Evolutionary conservation across 2,888 invertebrate genomes (phyloP).

Genomic region (Panorpa germanica): DNA sequence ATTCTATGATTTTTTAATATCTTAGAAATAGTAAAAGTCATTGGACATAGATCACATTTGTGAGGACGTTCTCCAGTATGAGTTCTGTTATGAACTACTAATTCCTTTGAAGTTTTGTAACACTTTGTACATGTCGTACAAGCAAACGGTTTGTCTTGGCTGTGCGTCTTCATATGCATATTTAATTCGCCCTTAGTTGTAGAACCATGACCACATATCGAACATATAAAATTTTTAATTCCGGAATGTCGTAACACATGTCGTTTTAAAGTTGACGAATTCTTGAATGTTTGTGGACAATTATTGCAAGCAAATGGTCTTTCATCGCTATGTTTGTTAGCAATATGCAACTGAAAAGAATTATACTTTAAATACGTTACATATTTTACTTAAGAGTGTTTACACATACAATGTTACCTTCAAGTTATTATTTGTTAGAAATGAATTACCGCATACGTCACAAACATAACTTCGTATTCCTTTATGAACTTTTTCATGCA

Average conservation of each 20-base stretch:
- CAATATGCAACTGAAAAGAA: too few species aligned
- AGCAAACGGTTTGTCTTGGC: conserved; percentile 10
- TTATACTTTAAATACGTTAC: too few species aligned
- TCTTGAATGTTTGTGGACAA: conserved; percentile 11
- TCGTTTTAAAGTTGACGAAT: conserved; percentile 10
- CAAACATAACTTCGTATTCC: conserved; percentile 26
- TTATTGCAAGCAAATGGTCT: conserved; percentile 11
- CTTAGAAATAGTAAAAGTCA: conserved; percentile 11
- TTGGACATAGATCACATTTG: conserved; percentile 10
- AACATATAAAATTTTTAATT: too few species aligned
- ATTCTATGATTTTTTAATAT: conserved; percentile 48
- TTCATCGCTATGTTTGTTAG: conserved; percentile 11
- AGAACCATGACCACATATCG: too few species aligned
- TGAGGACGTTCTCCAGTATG: conserved; percentile 12
- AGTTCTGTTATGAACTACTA: conserved; percentile 10
- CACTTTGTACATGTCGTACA: conserved; percentile 11
- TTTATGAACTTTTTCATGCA: conserved; percentile 27
- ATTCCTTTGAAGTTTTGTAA: conserved; percentile 11
- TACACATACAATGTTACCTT: too few species aligned
- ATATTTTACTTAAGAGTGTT: too few species aligned
- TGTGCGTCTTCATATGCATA: too few species aligned
- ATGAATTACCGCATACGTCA: conserved; percentile 24
- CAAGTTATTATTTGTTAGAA: too few species aligned
- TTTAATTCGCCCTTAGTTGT: too few species aligned
- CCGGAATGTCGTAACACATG: too few species aligned